These are phyloP conservation scores for Folsomia candida DNA, from an alignment of 2,888 invertebrate genomes.

Conservation along the genomic window DNA sequence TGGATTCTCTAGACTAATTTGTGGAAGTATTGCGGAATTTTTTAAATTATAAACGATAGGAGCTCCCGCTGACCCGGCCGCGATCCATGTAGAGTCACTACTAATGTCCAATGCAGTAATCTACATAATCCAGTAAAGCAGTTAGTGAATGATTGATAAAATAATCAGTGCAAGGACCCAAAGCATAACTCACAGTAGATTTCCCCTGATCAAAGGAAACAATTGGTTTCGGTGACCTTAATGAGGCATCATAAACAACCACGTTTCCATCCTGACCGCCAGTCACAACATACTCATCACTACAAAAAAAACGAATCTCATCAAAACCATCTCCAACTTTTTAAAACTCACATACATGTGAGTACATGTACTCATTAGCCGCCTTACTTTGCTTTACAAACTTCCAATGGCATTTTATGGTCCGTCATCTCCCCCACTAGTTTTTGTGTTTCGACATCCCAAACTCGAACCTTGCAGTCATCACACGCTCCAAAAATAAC, in stretches of 20 bases:
- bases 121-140: constrained; percentile 19
- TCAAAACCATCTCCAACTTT: too few species aligned
- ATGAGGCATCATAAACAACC: constrained; percentile 34
- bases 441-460: constrained; percentile 41
- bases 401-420: constrained; percentile 35
- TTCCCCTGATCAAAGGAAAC: constrained; percentile 33
- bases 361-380: too few species aligned
- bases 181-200: constrained; percentile 28
- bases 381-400: constrained; percentile 39
- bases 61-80: constrained; percentile 35
- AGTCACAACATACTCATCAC: constrained; percentile 37
- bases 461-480: constrained; percentile 38
- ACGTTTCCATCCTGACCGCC: constrained; percentile 46
- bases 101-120: constrained; percentile 39
- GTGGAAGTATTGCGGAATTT: constrained; percentile 31
- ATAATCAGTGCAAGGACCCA: background rate
- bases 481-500: constrained; percentile 42
- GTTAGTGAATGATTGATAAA: background rate
- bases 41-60: constrained; percentile 42
- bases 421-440: constrained; percentile 24
- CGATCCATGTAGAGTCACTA: constrained; percentile 42
- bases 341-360: too few species aligned
- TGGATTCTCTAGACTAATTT: constrained; percentile 29
- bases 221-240: constrained; percentile 34
- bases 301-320: constrained; percentile 26